Conservation (phyloP, 2,888 invertebrate genomes). For the Epinotia nisella region DNA sequence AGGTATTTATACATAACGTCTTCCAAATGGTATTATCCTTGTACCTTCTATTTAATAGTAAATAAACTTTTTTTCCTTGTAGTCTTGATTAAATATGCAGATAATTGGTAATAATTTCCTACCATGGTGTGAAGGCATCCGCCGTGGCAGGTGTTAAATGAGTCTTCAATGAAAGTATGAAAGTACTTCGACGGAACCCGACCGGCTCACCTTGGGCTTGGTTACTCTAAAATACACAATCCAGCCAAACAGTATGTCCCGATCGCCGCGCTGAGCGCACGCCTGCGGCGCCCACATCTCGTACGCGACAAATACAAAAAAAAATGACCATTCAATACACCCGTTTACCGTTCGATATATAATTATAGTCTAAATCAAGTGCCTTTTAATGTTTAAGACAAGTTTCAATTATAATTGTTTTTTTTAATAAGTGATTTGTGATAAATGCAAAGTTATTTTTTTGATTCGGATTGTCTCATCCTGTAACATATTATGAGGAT, state of each 20-base stretch:
- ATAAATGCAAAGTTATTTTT: constrained; percentile 18
- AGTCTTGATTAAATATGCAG: neutral
- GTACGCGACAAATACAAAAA: constrained; percentile 50
- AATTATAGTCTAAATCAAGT: constrained; percentile 55
- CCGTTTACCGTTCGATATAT: constrained; percentile 63
- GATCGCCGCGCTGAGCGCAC: constrained; percentile 65
- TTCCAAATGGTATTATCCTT: no score
- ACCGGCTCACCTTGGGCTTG: constrained; percentile 74
- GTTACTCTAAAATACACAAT: constrained; percentile 77
- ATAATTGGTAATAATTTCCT: constrained; percentile 16
- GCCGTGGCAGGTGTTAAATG: constrained; percentile 39
- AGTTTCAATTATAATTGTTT: constrained; percentile 14
- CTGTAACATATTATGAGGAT: constrained; percentile 12
- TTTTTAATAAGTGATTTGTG: constrained; percentile 18
- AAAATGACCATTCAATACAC: constrained; percentile 39
- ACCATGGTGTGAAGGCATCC: constrained; percentile 9
- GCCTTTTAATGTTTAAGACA: constrained; percentile 20
- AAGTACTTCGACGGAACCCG: constrained; percentile 60
- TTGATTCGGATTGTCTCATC: constrained; percentile 31
- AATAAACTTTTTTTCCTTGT: no score
- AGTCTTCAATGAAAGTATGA: constrained; percentile 59
- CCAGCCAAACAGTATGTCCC: constrained; percentile 80
- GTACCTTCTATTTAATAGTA: no score
- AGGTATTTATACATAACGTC: no score
- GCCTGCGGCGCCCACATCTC: constrained; percentile 51